A percentile compares a stretch with the other conserved stretches of the same genome.
Evolutionary conservation across 2,113 vertebrate genomes (phyloP).

Genomic region (Mesembrinibis cayennensis): DNA sequence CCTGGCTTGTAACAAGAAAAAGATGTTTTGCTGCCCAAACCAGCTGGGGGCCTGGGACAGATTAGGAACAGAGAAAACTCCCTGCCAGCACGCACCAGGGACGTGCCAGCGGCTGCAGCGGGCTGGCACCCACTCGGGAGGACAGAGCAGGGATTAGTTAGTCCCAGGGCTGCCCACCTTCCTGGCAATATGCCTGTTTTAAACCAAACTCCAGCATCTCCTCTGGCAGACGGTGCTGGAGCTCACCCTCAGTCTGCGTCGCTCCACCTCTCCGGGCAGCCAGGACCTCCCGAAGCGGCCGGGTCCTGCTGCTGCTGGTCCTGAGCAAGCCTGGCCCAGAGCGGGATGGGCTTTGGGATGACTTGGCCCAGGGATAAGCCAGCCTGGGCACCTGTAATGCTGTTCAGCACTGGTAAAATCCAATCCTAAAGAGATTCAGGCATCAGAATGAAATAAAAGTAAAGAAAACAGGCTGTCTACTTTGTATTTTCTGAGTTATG

Average conservation of each 20-base stretch:
- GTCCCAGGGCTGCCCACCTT: background rate
- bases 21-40: background rate
- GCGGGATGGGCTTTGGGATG: too few species aligned
- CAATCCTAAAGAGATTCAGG: background rate
- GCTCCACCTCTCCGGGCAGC: background rate
- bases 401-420: background rate
- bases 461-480: background rate
- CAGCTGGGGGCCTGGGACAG: background rate
- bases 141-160: background rate
- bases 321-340: background rate
- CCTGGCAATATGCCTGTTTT: background rate
- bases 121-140: background rate
- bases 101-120: accelerated
- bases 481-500: background rate
- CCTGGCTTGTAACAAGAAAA: background rate
- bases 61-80: background rate
- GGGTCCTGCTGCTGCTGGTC: too few species aligned
- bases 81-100: background rate
- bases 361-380: accelerated
- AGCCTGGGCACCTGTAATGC: accelerated
- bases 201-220: background rate
- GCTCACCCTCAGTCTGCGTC: background rate
- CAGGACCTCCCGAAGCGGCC: accelerated
- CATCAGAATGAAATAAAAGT: background rate
- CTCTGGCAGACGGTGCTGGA: background rate